Percentiles rank a stretch among this genome's conserved stretches.
Conservation (phyloP, 1,140 invertebrate genomes). For the Tetramorium parvispinum region DNA sequence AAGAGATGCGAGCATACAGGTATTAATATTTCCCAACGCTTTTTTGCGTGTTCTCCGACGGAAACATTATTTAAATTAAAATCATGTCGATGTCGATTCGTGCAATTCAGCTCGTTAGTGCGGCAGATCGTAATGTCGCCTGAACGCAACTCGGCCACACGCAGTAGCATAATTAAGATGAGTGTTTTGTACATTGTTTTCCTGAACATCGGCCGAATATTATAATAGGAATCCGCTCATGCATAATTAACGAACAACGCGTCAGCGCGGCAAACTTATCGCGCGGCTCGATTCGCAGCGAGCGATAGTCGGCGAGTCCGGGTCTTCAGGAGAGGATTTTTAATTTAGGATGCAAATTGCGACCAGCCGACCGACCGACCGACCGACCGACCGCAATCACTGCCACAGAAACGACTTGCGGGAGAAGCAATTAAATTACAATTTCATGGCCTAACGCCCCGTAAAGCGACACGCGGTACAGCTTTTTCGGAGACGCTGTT, state of each 20-base stretch:
- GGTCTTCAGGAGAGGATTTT: conserved; percentile 31
- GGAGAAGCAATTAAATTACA: conserved; percentile 76
- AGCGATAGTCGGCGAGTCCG: conserved; percentile 4
- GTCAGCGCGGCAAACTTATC: conserved; percentile 14
- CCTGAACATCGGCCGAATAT: conserved; percentile 21
- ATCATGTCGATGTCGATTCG: not conserved
- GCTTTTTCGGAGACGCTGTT: conserved; percentile 19
- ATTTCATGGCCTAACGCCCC: conserved; percentile 80
- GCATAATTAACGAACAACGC: conserved; percentile 49
- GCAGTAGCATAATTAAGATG: conserved; percentile 28
- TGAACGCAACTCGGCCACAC: conserved; percentile 22
- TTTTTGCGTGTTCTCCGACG: not conserved
- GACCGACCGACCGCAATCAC: conserved; percentile 17
- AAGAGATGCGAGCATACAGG: not conserved
- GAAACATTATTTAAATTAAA: conserved; percentile 21
- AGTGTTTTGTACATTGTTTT: conserved; percentile 47
- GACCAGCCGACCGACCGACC: conserved; percentile 15
- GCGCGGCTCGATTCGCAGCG: conserved; percentile 24
- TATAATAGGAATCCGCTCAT: conserved; percentile 25
- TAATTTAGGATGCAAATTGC: conserved; percentile 60
- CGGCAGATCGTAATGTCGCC: conserved; percentile 15
- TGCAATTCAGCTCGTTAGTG: conserved; percentile 33
- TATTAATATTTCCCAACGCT: conserved; percentile 39
- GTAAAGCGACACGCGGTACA: conserved; percentile 70
- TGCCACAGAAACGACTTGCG: conserved; percentile 2